Percentiles rank a stretch among this genome's conserved stretches.
Conservation (phyloP, 2,113 vertebrate species). For the Carlito syrichta region DNA sequence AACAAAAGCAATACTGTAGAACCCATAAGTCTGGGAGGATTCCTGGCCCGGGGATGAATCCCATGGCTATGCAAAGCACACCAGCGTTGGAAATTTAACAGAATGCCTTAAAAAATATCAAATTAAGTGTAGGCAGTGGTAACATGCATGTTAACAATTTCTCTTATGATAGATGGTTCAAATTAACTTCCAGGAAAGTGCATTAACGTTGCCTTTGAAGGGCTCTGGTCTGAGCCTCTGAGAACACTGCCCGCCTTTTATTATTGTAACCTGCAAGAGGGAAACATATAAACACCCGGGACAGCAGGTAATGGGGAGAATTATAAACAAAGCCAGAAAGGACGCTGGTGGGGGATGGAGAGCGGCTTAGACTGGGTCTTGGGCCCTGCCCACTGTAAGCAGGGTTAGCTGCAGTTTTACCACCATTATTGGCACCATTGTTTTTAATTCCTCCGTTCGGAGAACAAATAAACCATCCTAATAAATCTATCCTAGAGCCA, state of each 20-base stretch:
- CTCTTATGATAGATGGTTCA: conserved; percentile 84
- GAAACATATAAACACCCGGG: conserved; percentile 82
- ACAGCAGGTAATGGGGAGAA: conserved; percentile 75
- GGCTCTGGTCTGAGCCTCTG: conserved; percentile 75
- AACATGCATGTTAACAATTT: conserved; percentile 83
- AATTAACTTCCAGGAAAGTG: conserved; percentile 84
- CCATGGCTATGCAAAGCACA: conserved; percentile 47
- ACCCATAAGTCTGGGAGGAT: background rate
- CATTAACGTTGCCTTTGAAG: conserved; percentile 82
- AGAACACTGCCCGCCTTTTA: conserved; percentile 78
- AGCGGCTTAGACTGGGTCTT: conserved; percentile 6
- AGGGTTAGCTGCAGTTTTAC: conserved; percentile 40
- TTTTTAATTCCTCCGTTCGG: conserved; percentile 60
- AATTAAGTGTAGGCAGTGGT: conserved; percentile 79
- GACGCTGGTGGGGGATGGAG: conserved; percentile 44
- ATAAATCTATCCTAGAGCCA: conserved; percentile 76
- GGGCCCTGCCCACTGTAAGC: conserved; percentile 31
- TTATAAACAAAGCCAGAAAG: conserved; percentile 79
- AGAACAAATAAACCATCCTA: conserved; percentile 63
- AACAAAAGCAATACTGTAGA: conserved; percentile 47
- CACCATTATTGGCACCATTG: conserved; percentile 63
- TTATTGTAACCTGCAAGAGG: conserved; percentile 79
- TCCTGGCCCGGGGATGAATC: background rate
- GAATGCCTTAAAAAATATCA: conserved; percentile 76
- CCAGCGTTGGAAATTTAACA: conserved; percentile 71